Percentiles rank a stretch among this genome's conserved stretches.
phyloP scores from a whole-genome alignment of 2,113 vertebrate species.

The Orcinus orca region DNA sequence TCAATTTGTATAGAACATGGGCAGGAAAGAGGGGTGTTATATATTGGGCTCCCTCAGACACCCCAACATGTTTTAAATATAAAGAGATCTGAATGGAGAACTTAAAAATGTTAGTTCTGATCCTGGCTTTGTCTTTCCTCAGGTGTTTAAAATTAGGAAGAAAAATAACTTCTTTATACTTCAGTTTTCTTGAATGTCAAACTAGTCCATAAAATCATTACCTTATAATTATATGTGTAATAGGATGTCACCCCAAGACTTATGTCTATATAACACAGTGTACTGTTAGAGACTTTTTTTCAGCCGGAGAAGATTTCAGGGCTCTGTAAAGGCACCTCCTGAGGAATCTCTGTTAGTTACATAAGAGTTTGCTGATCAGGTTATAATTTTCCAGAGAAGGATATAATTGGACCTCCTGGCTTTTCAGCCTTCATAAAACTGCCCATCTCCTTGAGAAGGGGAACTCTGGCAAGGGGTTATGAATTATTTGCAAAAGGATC shows the following conservation, averaged over 20 bases:
- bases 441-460: neutral
- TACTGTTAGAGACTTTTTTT: neutral
- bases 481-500: neutral
- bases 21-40: neutral
- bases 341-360: neutral
- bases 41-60: neutral
- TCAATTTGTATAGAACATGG: neutral
- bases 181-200: constrained; percentile 15
- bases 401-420: neutral
- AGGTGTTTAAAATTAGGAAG: neutral
- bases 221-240: neutral
- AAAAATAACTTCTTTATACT: neutral
- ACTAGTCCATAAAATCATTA: neutral
- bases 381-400: neutral
- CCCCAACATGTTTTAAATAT: neutral
- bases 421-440: neutral
- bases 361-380: neutral
- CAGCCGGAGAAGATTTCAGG: neutral
- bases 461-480: neutral
- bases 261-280: neutral
- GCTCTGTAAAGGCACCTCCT: neutral
- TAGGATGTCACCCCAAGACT: neutral
- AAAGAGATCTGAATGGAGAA: neutral
- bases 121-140: neutral
- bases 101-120: neutral